Conservation (phyloP, 92 coral and sea anemone genomes). For the Hydrozoanthus gracilis region DNA sequence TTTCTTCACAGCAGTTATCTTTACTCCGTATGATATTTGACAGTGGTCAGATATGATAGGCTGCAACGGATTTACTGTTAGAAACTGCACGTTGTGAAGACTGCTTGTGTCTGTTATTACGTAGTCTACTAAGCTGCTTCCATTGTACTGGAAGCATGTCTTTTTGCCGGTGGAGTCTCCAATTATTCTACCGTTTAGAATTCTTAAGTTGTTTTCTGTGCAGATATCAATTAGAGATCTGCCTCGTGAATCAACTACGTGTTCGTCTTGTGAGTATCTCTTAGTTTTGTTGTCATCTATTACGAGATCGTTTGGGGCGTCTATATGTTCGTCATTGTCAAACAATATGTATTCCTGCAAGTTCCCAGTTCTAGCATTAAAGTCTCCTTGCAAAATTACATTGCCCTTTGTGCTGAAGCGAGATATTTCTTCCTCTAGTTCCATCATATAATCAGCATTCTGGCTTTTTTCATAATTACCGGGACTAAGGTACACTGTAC, state of each 20-base stretch:
- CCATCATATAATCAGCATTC: slow-evolving; percentile 29
- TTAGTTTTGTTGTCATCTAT: slow-evolving; percentile 13
- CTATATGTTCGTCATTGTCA: slow-evolving; percentile 27
- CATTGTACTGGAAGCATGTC: slow-evolving; percentile 45
- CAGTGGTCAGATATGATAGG: not conserved
- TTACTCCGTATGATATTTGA: slow-evolving; percentile 7
- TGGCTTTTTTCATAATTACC: slow-evolving; percentile 1
- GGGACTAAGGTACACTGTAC: slow-evolving; percentile 40
- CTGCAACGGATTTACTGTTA: slow-evolving; percentile 5
- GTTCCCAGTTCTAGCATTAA: slow-evolving; percentile 16
- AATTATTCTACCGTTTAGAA: not conserved
- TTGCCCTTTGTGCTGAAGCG: slow-evolving; percentile 34
- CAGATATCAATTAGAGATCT: slow-evolving; percentile 16
- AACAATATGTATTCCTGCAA: slow-evolving; percentile 12
- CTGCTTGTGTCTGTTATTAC: not conserved
- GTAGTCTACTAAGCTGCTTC: slow-evolving; percentile 34
- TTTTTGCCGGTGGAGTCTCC: slow-evolving; percentile 44
- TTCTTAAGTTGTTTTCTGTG: slow-evolving; percentile 33
- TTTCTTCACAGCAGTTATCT: slow-evolving; percentile 10
- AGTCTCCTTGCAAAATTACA: slow-evolving; percentile 49
- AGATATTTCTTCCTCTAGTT: slow-evolving; percentile 34
- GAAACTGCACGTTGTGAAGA: slow-evolving; percentile 11
- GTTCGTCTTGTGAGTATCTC: slow-evolving; percentile 44
- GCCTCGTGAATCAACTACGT: slow-evolving; percentile 12
- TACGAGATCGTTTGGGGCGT: slow-evolving; percentile 19